phyloP scores from a whole-genome alignment of 2,888 invertebrate species.

The Palloptera scutellata region DNA sequence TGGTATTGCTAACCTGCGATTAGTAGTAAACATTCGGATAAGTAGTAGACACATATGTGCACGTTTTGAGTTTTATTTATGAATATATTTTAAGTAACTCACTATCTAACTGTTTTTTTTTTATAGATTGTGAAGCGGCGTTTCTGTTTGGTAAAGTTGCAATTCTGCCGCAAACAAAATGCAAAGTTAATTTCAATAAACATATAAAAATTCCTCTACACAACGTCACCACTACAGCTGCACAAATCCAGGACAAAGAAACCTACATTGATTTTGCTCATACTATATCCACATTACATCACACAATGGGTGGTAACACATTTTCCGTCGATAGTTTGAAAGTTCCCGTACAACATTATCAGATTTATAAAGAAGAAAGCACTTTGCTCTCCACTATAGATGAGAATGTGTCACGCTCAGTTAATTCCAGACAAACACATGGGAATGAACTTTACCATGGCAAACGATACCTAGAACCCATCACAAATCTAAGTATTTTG shows the following conservation, averaged over 20 bases:
- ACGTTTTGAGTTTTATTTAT: too few species aligned
- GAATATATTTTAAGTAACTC: too few species aligned
- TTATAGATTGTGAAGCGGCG: neutral
- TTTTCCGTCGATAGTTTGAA: slow-evolving; percentile 34
- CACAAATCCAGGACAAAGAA: neutral
- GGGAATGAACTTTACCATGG: slow-evolving; percentile 52
- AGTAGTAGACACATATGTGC: neutral
- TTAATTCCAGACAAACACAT: slow-evolving; percentile 16
- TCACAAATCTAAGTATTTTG: slow-evolving; percentile 40
- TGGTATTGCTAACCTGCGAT: slow-evolving; percentile 9
- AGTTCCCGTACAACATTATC: slow-evolving; percentile 31
- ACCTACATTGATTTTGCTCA: slow-evolving; percentile 1
- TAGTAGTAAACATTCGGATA: slow-evolving; percentile 5
- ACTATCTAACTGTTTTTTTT: too few species aligned
- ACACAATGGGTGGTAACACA: too few species aligned
- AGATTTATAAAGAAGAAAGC: slow-evolving; percentile 21
- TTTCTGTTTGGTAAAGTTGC: neutral
- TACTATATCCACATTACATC: slow-evolving; percentile 21
- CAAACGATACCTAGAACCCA: slow-evolving; percentile 55
- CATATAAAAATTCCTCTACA: slow-evolving; percentile 7
- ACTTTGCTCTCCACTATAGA: slow-evolving; percentile 8
- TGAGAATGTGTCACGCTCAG: neutral
- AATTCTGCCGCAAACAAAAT: slow-evolving; percentile 12
- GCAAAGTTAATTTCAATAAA: neutral
- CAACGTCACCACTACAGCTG: neutral